phyloP scores from a whole-genome alignment of 2,888 invertebrate genomes.

The Hymenopus coronatus region DNA sequence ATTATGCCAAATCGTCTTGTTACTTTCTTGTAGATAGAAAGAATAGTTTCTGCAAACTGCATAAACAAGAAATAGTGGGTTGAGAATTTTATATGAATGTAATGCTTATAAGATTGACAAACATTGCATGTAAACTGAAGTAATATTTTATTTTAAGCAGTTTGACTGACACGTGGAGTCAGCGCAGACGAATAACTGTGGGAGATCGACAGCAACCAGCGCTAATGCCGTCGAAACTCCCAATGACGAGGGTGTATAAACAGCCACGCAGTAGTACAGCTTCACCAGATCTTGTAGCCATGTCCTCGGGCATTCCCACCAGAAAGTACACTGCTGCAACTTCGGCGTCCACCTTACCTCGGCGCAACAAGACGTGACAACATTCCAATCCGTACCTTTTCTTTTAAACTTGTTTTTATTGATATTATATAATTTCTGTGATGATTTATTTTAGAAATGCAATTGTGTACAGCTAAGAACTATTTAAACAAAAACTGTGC shows the following conservation, averaged over 20 bases:
- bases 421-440: neutral
- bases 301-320: constrained; percentile 1
- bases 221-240: neutral
- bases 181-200: constrained; percentile 7
- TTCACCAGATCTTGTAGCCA: neutral
- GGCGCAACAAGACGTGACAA: neutral
- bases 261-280: neutral
- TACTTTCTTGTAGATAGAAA: no score
- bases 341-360: neutral
- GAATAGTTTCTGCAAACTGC: no score
- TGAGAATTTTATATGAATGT: neutral
- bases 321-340: constrained; percentile 3
- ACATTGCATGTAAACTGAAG: no score
- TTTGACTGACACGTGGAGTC: constrained; percentile 18
- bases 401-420: neutral
- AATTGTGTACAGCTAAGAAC: neutral
- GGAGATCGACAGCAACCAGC: constrained; percentile 1
- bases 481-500: neutral
- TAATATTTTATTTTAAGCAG: neutral
- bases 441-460: neutral
- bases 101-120: no score
- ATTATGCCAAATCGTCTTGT: no score
- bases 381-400: neutral
- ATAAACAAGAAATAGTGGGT: no score
- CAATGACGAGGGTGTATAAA: constrained; percentile 2